These are phyloP conservation scores for Gadopsis bispinosus DNA, from an alignment of 2,797 vertebrate genomes.

Conservation along the genomic window DNA sequence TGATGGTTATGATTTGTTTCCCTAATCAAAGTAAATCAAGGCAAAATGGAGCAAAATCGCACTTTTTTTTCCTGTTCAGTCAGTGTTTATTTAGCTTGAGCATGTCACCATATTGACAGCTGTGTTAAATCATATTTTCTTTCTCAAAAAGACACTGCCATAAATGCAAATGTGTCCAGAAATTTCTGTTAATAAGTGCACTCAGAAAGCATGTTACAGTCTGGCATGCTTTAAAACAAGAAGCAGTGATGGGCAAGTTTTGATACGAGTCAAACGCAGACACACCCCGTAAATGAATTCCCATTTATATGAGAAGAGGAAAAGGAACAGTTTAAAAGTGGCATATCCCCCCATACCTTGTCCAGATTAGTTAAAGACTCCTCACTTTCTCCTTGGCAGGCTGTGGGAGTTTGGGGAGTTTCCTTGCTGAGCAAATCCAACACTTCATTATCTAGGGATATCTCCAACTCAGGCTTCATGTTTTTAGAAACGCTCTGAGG, in stretches of 20 bases:
- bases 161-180: slow-evolving; percentile 18
- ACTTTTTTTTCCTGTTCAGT: slow-evolving; percentile 15
- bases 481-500: slow-evolving; percentile 74
- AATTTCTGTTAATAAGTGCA: slow-evolving; percentile 44
- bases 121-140: slow-evolving; percentile 14
- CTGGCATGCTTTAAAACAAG: slow-evolving; percentile 31
- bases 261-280: slow-evolving; percentile 43
- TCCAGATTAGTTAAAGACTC: slow-evolving; percentile 73
- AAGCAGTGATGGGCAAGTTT: slow-evolving; percentile 33
- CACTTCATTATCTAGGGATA: slow-evolving; percentile 78
- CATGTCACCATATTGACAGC: slow-evolving; percentile 18
- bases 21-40: background rate
- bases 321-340: slow-evolving; percentile 56
- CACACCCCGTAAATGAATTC: slow-evolving; percentile 45
- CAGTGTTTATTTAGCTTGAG: slow-evolving; percentile 14
- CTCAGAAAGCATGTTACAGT: slow-evolving; percentile 21
- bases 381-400: slow-evolving; percentile 68
- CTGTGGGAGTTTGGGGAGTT: slow-evolving; percentile 60
- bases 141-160: slow-evolving; percentile 10
- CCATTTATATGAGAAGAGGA: slow-evolving; percentile 37
- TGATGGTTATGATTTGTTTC: background rate
- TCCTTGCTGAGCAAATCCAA: slow-evolving; percentile 68
- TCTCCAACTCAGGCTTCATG: slow-evolving; percentile 66
- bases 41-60: slow-evolving; percentile 14
- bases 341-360: slow-evolving; percentile 60